Evolutionary conservation across 2,113 vertebrate species (phyloP).

Genomic region (Suricata suricatta): DNA sequence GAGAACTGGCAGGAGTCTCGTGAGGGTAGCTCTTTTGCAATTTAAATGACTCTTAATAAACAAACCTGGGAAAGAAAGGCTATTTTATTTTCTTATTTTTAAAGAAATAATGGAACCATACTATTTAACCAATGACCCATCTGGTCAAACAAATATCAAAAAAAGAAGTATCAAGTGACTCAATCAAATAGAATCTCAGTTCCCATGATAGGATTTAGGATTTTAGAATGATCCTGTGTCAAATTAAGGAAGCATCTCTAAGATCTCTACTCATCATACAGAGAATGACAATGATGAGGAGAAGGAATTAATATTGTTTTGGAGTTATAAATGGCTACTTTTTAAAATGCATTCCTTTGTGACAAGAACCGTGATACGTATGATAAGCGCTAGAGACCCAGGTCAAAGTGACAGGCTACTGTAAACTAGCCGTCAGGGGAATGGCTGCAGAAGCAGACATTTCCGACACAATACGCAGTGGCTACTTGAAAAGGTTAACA

Average conservation of each 20-base stretch:
- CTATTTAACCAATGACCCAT: constrained; percentile 53
- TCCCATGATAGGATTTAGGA: not conserved
- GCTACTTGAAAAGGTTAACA: constrained; percentile 75
- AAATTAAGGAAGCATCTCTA: not conserved
- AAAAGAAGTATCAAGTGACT: not conserved
- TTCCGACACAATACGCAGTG: constrained; percentile 32
- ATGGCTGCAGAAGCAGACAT: not conserved
- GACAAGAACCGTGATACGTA: constrained; percentile 18
- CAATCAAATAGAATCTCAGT: not conserved
- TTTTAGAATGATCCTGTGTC: not conserved
- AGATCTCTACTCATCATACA: constrained; percentile 31
- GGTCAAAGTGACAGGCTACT: constrained; percentile 41
- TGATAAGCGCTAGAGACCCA: constrained; percentile 20
- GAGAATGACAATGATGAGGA: not conserved
- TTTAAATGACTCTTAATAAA: constrained; percentile 66
- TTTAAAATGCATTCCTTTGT: constrained; percentile 54
- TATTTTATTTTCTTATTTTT: constrained; percentile 53
- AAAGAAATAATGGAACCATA: constrained; percentile 39
- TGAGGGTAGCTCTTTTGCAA: constrained; percentile 48
- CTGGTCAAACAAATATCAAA: constrained; percentile 32
- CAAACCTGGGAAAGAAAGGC: constrained; percentile 23
- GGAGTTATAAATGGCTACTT: constrained; percentile 46
- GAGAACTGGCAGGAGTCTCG: constrained; percentile 1
- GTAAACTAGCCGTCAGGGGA: constrained; percentile 44
- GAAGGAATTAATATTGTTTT: constrained; percentile 3